phyloP scores from a whole-genome alignment of 2,888 invertebrate genomes.

The Micropterix aruncella region DNA sequence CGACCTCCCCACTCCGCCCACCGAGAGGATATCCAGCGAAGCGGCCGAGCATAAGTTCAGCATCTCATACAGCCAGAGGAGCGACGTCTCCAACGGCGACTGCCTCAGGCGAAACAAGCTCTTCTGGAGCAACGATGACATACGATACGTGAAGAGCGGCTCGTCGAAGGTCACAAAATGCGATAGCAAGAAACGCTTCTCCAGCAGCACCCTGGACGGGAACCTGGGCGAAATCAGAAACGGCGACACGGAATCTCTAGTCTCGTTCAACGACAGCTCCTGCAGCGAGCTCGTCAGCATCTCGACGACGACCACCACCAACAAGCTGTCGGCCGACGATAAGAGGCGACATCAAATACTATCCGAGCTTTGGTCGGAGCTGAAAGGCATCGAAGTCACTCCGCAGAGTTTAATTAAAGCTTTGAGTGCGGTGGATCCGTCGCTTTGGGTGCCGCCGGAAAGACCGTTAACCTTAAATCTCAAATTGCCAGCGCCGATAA shows the following conservation, averaged over 20 bases:
- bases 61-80: conserved; percentile 5
- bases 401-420: conserved; percentile 47
- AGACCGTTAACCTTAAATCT: conserved; percentile 57
- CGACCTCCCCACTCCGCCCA: conserved; percentile 7
- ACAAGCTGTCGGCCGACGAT: conserved; percentile 42
- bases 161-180: conserved; percentile 4
- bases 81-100: conserved; percentile 4
- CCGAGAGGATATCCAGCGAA: background rate
- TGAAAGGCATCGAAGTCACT: conserved; percentile 48
- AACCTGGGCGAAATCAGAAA: conserved; percentile 13
- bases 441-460: conserved; percentile 52
- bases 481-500: conserved; percentile 42
- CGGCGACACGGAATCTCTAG: conserved; percentile 33
- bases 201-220: conserved; percentile 7
- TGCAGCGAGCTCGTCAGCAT: conserved; percentile 25
- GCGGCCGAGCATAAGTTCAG: conserved; percentile 1
- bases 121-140: conserved; percentile 10
- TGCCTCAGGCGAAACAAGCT: conserved; percentile 7
- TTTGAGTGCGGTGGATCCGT: conserved; percentile 47
- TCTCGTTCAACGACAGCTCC: conserved; percentile 35
- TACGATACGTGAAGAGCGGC: conserved; percentile 5
- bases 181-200: conserved; percentile 11
- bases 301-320: conserved; percentile 25
- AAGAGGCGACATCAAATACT: conserved; percentile 48
- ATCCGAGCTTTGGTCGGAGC: conserved; percentile 48